Conservation (phyloP, 2,888 invertebrate species). For the Lymantria dispar region DNA sequence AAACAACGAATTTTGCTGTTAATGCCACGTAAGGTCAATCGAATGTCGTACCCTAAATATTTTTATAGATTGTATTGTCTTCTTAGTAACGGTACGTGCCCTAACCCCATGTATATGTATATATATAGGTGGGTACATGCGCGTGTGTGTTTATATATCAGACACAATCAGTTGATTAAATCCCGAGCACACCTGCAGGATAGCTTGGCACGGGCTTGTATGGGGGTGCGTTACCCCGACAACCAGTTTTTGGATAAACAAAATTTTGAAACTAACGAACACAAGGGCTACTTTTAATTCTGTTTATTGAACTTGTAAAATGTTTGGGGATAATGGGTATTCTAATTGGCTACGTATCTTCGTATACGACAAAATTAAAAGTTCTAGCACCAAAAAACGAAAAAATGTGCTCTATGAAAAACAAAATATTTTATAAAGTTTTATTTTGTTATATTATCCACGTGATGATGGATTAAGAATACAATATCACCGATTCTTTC, state of each 20-base stretch:
- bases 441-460: too few species aligned
- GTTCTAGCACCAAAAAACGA: too few species aligned
- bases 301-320: conserved; percentile 7
- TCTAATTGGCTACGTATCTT: conserved; percentile 10
- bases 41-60: conserved; percentile 20
- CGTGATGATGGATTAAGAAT: too few species aligned
- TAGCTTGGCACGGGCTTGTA: conserved; percentile 32
- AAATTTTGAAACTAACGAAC: conserved; percentile 51
- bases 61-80: conserved; percentile 21
- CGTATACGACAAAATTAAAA: too few species aligned
- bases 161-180: conserved; percentile 77
- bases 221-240: conserved; percentile 53
- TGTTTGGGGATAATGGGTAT: conserved; percentile 1
- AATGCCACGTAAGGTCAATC: conserved; percentile 8
- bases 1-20: background rate
- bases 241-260: conserved; percentile 63
- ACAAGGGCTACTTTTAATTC: conserved; percentile 18
- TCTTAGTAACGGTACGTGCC: conserved; percentile 26
- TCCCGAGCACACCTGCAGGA: conserved; percentile 72
- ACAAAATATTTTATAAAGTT: too few species aligned
- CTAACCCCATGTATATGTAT: conserved; percentile 21
- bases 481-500: too few species aligned
- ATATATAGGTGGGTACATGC: conserved; percentile 20
- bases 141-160: conserved; percentile 37
- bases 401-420: too few species aligned